Evolutionary conservation across 2,113 vertebrate species (phyloP).

Genomic region (Vidua chalybeata): DNA sequence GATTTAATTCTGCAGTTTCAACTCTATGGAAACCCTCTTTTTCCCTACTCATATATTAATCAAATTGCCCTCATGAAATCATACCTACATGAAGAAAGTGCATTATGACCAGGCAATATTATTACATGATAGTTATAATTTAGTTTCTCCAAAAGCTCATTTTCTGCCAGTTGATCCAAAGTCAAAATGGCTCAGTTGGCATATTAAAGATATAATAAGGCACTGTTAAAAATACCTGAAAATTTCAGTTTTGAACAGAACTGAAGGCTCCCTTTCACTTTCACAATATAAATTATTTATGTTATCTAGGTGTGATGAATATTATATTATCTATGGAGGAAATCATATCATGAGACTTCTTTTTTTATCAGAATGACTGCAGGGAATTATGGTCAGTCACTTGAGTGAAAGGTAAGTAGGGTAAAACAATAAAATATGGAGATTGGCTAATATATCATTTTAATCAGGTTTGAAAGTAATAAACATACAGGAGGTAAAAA

Average conservation of each 20-base stretch:
- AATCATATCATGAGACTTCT: constrained; percentile 52
- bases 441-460: constrained; percentile 57
- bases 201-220: constrained; percentile 37
- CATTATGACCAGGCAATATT: neutral
- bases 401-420: constrained; percentile 54
- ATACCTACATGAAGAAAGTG: neutral
- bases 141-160: neutral
- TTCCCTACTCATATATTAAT: neutral
- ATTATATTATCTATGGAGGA: constrained; percentile 61
- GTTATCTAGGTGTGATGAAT: constrained; percentile 55
- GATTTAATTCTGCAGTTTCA: neutral
- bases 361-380: constrained; percentile 48
- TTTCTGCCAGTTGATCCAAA: constrained; percentile 1
- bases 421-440: constrained; percentile 67
- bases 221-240: constrained; percentile 6
- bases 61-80: neutral
- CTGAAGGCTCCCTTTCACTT: neutral
- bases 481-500: constrained; percentile 57
- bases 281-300: constrained; percentile 39
- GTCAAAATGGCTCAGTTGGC: constrained; percentile 17
- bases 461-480: constrained; percentile 55
- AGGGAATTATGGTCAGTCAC: constrained; percentile 44
- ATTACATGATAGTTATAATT: neutral
- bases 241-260: neutral
- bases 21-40: neutral